Conservation (phyloP, 2,113 vertebrate species). For the Ictalurus punctatus region DNA sequence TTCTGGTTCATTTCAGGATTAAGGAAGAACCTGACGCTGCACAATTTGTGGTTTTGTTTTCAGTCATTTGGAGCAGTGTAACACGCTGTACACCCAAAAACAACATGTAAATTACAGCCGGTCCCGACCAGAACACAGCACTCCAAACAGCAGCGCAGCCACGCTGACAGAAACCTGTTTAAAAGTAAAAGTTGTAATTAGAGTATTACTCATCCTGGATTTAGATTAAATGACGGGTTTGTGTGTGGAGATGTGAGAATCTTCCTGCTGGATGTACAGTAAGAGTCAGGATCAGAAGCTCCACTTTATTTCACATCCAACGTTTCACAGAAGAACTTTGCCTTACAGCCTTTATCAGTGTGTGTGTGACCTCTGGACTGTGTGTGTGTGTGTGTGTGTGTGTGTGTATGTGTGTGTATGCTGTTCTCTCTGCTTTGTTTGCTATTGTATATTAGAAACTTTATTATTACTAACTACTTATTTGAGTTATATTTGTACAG, state of each 20-base stretch:
- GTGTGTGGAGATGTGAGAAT: neutral
- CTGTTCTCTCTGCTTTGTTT: neutral
- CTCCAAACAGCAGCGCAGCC: neutral
- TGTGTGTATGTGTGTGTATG: neutral
- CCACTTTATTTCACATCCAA: neutral
- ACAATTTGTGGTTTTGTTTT: neutral
- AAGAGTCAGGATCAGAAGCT: neutral
- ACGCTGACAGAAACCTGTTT: neutral
- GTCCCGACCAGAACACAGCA: neutral
- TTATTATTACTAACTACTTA: neutral
- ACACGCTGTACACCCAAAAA: neutral
- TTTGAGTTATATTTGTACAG: neutral
- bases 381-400: conserved; percentile 5
- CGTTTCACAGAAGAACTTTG: neutral
- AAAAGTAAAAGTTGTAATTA: conserved; percentile 17
- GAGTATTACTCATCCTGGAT: conserved; percentile 8
- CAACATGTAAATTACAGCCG: neutral
- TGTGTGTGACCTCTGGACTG: conserved; percentile 23
- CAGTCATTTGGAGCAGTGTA: neutral
- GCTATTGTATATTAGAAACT: neutral
- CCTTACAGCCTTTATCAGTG: conserved; percentile 6
- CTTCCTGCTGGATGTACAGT: conserved; percentile 6
- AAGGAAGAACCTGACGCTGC: no score
- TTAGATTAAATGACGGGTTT: conserved; percentile 2
- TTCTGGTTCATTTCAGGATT: neutral